Evolutionary conservation across 1,140 invertebrate genomes (phyloP), one percentile per base, ranked within the genome.

Genomic region (Copidosoma floridanum): DNA sequence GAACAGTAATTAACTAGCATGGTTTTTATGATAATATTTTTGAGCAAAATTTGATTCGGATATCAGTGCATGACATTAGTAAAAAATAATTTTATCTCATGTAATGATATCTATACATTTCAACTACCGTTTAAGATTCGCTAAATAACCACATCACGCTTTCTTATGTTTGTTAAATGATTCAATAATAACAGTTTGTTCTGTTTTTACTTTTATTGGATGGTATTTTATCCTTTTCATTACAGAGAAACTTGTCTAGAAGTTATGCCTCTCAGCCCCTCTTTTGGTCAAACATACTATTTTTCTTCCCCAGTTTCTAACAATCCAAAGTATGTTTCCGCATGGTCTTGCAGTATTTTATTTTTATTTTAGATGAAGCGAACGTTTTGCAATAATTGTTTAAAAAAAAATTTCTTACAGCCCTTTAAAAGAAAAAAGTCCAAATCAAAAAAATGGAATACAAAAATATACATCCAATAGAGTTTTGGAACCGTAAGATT

Each of bases 181-280:
- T n/a, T n/a, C n/a, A n/a, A n/a, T n/a, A n/a, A n/a, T n/a, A n/a
- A n/a, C n/a, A n/a, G n/a, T n/a, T n/a, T n/a, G n/a, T n/a, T n/a
- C n/a, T n/a, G n/a, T n/a, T n/a, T n/a, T n/a, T n/a, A 53, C 47
- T 24, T 18, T 50, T 52, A 12, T 50, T 50, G 40, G 52, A 46
- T 20, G 48, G 20, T 16, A 47, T 43, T 38, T 60, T 54, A 24
- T 47, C 40, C 26, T 47, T 59, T 32, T 32, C 18, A 32, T 71
- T 71, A 14, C 69, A 77, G 74, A 66, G 63, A 65, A 50, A 67
- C 71, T 29, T 60, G 73, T 35, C 43, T 70, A 23, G 63, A 71
- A 60, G 59, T 60, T 47, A 62, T 73, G 46, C 68, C 73, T 20
- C 52, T 68, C 23, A 63, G 66, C 27, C 51, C 52, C 43, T 47